These are phyloP conservation scores for Cyprinodon tularosa DNA, from an alignment of 2,113 vertebrate genomes.

Conservation along the genomic window DNA sequence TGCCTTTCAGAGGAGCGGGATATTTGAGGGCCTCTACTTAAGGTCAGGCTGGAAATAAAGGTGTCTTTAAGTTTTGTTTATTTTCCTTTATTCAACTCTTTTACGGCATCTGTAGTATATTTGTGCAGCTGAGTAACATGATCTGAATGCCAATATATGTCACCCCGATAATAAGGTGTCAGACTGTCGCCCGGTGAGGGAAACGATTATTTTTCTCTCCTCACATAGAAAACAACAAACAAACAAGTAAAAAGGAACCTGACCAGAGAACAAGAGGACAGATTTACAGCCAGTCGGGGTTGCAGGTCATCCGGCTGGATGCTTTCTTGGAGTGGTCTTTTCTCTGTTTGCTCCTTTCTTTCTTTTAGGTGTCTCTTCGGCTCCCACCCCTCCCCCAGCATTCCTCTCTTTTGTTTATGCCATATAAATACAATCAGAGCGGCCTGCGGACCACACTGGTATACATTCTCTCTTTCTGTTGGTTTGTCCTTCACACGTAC, in stretches of 20 bases:
- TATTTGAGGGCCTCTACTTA: constrained; percentile 38
- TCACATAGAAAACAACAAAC: constrained; percentile 58
- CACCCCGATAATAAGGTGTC: constrained; percentile 40
- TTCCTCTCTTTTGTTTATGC: constrained; percentile 80
- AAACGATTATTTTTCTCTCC: constrained; percentile 19
- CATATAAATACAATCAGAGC: constrained; percentile 76
- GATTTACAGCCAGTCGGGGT: constrained; percentile 81
- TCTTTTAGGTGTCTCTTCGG: constrained; percentile 69
- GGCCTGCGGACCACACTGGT: constrained; percentile 53
- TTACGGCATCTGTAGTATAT: not conserved
- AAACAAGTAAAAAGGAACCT: constrained; percentile 37
- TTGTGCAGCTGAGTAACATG: constrained; percentile 9
- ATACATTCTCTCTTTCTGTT: constrained; percentile 57
- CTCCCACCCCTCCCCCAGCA: constrained; percentile 77
- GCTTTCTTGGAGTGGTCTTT: constrained; percentile 79
- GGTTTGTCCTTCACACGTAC: constrained; percentile 64
- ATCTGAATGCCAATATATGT: constrained; percentile 12
- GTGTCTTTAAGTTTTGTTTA: constrained; percentile 2
- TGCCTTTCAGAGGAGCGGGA: constrained; percentile 25
- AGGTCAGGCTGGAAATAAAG: constrained; percentile 22
- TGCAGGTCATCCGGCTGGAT: constrained; percentile 74
- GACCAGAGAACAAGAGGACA: constrained; percentile 67
- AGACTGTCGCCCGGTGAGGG: constrained; percentile 31
- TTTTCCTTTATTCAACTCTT: not conserved
- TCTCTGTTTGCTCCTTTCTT: constrained; percentile 73